Evolutionary conservation across 2,888 invertebrate genomes (phyloP).

Genomic region (Ophion ventricosus): DNA sequence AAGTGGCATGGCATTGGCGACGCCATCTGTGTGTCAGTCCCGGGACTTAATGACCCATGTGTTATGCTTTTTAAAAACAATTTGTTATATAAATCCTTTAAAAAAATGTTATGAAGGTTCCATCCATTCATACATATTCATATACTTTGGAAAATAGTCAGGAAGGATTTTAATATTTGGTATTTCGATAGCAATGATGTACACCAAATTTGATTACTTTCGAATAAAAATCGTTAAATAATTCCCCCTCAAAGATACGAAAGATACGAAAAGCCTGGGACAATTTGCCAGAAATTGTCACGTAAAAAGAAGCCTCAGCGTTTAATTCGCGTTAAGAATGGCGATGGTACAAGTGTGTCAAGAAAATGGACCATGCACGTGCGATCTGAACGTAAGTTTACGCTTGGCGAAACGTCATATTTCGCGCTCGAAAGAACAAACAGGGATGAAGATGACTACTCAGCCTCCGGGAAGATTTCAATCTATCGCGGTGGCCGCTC

Average conservation of each 20-base stretch:
- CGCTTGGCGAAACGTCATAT: constrained; percentile 33
- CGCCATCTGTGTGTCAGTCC: too few relatives aligned
- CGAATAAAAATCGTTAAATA: not conserved
- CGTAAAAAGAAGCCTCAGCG: not conserved
- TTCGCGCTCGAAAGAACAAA: constrained; percentile 44
- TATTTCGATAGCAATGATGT: too few relatives aligned
- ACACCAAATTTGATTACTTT: too few relatives aligned
- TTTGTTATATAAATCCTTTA: too few relatives aligned
- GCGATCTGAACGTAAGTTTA: not conserved
- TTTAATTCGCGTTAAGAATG: not conserved
- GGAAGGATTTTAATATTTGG: too few relatives aligned
- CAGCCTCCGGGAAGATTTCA: constrained; percentile 9
- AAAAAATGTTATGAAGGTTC: too few relatives aligned
- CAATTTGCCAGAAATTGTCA: not conserved
- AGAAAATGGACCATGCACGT: not conserved
- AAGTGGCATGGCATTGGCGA: too few relatives aligned
- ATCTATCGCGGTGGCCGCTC: not conserved
- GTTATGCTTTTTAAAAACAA: too few relatives aligned
- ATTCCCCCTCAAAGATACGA: not conserved
- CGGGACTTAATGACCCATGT: too few relatives aligned
- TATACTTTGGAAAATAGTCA: too few relatives aligned
- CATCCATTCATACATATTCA: too few relatives aligned
- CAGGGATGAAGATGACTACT: constrained; percentile 21
- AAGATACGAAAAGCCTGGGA: not conserved
- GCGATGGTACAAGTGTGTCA: not conserved